These are phyloP conservation scores for Arbacia lixula DNA, from an alignment of 53 echinoderm and acorn worm genomes.

Conservation along the genomic window DNA sequence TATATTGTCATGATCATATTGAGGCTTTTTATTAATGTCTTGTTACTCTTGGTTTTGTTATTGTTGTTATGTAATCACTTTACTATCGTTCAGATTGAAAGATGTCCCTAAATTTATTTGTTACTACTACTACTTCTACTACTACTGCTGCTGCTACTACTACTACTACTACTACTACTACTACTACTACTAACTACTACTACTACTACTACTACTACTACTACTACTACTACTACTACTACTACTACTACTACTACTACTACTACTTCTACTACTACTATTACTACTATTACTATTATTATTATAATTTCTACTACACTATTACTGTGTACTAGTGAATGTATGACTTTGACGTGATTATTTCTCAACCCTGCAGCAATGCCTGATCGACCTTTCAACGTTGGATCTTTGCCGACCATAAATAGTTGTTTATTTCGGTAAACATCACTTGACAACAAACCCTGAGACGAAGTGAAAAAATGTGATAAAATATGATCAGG, in stretches of 20 bases:
- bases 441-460: no score
- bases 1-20: no score
- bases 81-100: not conserved
- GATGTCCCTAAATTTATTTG: not conserved
- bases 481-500: no score
- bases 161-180: not conserved
- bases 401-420: no score
- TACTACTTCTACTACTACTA: not conserved
- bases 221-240: conserved; percentile 11
- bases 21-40: no score
- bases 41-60: no score
- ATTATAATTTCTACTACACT: not conserved
- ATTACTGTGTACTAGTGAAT: no score
- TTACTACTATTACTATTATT: not conserved
- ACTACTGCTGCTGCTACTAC: not conserved
- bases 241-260: conserved; percentile 4
- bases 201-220: conserved; percentile 3
- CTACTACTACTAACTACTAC: conserved; percentile 3
- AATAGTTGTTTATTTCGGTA: no score
- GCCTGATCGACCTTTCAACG: no score
- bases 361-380: no score
- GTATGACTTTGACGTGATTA: no score
- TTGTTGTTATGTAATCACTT: not conserved
- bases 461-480: no score
- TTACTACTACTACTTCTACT: not conserved